Evolutionary conservation across 2,113 vertebrate genomes (phyloP).

Genomic region (Thermophis baileyi): DNA sequence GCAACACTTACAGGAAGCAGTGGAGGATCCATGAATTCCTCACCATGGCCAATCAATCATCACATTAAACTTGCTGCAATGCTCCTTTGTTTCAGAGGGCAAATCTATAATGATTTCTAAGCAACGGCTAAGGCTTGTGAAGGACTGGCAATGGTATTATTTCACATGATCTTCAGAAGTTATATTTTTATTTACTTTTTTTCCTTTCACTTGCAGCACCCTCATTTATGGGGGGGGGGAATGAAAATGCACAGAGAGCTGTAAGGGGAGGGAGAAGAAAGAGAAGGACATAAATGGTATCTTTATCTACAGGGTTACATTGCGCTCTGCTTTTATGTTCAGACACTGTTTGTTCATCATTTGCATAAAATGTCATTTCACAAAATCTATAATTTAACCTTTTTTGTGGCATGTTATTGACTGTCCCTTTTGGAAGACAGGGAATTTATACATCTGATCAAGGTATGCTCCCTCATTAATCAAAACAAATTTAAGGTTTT

Average conservation of each 20-base stretch:
- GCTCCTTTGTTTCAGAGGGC: background rate
- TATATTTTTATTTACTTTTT: background rate
- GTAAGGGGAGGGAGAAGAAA: background rate
- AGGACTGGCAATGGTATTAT: background rate
- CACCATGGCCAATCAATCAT: background rate
- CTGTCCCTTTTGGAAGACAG: background rate
- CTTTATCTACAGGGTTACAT: background rate
- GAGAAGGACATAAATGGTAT: background rate
- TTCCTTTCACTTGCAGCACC: background rate
- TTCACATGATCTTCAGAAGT: background rate
- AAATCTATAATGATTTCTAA: background rate
- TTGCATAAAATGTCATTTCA: background rate
- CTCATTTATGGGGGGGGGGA: background rate
- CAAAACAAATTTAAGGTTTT: background rate
- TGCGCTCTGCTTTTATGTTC: background rate
- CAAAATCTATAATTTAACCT: background rate
- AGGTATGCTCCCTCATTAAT: background rate
- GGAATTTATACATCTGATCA: background rate
- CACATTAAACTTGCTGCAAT: background rate
- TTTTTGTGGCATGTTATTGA: background rate
- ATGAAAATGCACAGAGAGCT: background rate
- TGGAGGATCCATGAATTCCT: background rate
- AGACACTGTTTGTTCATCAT: background rate
- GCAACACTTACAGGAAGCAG: background rate
- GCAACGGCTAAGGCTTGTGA: background rate